Evolutionary conservation across 2,113 vertebrate species (phyloP).

Genomic region (Empidonax traillii): DNA sequence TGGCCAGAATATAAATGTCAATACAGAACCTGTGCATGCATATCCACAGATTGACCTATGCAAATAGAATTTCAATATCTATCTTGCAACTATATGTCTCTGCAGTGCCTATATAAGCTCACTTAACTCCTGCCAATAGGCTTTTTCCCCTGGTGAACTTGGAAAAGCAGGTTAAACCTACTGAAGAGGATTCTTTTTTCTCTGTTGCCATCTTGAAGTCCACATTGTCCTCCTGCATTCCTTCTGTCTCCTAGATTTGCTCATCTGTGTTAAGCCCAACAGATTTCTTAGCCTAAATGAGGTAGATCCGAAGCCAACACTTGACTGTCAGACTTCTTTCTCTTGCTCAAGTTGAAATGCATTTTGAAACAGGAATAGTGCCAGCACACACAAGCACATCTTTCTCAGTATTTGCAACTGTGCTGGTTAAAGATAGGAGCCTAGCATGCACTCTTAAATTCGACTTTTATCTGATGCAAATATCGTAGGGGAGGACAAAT

Average conservation of each 20-base stretch:
- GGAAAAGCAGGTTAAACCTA: slow-evolving; percentile 83
- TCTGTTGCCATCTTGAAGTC: slow-evolving; percentile 83
- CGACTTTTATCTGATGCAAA: background rate
- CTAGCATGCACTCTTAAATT: background rate
- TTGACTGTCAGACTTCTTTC: background rate
- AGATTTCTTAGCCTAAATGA: slow-evolving; percentile 50
- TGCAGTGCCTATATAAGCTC: background rate
- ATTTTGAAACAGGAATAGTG: background rate
- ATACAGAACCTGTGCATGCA: background rate
- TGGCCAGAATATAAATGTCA: background rate
- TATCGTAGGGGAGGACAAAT: background rate
- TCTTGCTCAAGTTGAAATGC: background rate
- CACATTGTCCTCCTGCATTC: slow-evolving; percentile 75
- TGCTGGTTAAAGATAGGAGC: background rate
- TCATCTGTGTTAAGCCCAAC: slow-evolving; percentile 79
- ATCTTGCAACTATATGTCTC: background rate
- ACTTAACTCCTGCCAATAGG: background rate
- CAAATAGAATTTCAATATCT: background rate
- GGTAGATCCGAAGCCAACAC: background rate
- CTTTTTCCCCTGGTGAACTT: slow-evolving; percentile 84
- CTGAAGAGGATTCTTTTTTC: slow-evolving; percentile 84
- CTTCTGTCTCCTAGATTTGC: slow-evolving; percentile 83
- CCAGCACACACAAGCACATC: background rate
- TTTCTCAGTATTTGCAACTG: background rate
- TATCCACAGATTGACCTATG: background rate